These are phyloP conservation scores for Papilio xuthus DNA, from an alignment of 1,140 invertebrate genomes.

Conservation along the genomic window DNA sequence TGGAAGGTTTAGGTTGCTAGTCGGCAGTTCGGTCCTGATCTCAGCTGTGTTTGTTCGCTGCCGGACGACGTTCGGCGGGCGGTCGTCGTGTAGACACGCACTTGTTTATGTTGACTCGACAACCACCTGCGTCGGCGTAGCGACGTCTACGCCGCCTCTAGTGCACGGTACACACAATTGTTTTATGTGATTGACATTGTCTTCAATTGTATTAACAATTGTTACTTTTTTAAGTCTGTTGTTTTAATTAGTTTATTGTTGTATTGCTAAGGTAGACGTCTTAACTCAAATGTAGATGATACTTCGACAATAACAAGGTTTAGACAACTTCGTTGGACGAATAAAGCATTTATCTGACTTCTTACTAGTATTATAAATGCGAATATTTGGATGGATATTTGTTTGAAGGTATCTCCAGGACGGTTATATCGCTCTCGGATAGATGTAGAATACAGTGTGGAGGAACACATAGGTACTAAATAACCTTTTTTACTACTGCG, in stretches of 20 bases:
- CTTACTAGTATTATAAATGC: too few relatives aligned
- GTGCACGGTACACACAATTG: conserved; percentile 15
- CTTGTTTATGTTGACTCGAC: conserved; percentile 34
- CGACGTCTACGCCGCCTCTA: conserved; percentile 31
- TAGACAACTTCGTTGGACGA: too few relatives aligned
- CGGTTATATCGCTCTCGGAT: too few relatives aligned
- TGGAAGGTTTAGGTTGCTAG: not conserved
- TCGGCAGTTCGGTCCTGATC: not conserved
- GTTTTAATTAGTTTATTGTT: not conserved
- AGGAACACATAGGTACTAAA: too few relatives aligned
- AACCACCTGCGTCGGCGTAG: conserved; percentile 38
- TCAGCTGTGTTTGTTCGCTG: conserved; percentile 25
- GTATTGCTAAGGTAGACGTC: not conserved
- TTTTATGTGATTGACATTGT: not conserved
- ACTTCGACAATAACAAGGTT: not conserved
- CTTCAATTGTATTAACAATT: not conserved
- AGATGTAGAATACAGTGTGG: too few relatives aligned
- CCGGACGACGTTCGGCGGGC: not conserved
- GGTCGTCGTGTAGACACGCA: conserved; percentile 26
- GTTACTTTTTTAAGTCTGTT: not conserved
- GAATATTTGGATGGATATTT: too few relatives aligned
- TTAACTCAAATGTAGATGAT: not conserved
- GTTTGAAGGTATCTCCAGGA: too few relatives aligned
- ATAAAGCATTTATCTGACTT: too few relatives aligned
- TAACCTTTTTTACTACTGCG: too few relatives aligned